Evolutionary conservation across 2,113 vertebrate genomes (phyloP), one percentile per base, ranked within the genome.

Genomic region (Bambusicola thoracicus): DNA sequence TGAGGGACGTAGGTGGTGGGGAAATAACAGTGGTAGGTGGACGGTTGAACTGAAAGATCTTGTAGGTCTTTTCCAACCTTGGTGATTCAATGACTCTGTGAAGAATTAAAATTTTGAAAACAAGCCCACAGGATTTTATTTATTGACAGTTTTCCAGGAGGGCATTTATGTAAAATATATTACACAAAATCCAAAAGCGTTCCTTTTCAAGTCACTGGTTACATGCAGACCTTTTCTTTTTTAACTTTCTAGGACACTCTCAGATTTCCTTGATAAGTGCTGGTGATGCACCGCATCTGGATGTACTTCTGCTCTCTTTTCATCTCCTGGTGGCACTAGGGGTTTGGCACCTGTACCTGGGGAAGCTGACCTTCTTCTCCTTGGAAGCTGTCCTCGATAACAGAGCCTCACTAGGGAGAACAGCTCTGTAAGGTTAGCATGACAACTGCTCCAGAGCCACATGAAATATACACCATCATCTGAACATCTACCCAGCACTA

Each of bases 181-280:
- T 13, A 12, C 8, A 22, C 38, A 65, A 61, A 43, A 13, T 40
- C 74, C 22, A 53, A 38, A 36, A 7, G 8, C 3, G 2, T 5
- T 41, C 72, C 63, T 21, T 51, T 30, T 44, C 36, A 44, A 74
- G 40, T 29, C 58, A 74, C 63, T 38, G 14, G 24, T 65, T 83
- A 6, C 18, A 34, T 8, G 20, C 14, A 5, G 3, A 56, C 34
- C 51, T 92, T 51, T 38, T 83, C 22, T 53, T 32, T 36, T 85
- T 56, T 36, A 29, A 34, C 66, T 90, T 94, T 93, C 34, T 90
- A 96, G 95, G 12, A 32, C 65, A 65, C 13, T 81, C 44, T 4
- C 76, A 83, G 79, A 36, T 67, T 75, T 73, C 69, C n/a, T 55
- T 72, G 3, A 66, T 82, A 56, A 90, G 90, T 69, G 27, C 43